Evolutionary conservation across 2,888 invertebrate genomes (phyloP).

Genomic region (Coelogynopora nodosa): DNA sequence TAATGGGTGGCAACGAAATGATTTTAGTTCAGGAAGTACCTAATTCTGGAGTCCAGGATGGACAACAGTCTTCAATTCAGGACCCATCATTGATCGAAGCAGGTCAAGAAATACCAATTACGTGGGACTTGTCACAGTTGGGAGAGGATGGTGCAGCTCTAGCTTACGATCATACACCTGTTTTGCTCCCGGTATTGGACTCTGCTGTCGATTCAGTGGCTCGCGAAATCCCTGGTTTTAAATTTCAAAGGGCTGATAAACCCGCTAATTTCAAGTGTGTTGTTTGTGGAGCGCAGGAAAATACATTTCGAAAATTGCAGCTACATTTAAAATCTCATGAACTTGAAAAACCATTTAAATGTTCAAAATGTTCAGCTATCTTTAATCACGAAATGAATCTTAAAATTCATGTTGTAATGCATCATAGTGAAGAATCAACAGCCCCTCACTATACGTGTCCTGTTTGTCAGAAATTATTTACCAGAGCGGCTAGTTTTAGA

Average conservation of each 20-base stretch:
- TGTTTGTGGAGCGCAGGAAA: not conserved
- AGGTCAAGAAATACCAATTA: not conserved
- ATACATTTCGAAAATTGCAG: not conserved
- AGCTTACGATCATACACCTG: not conserved
- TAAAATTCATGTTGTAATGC: not conserved
- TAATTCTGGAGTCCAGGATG: not conserved
- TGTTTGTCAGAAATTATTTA: not conserved
- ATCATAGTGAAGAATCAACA: not conserved
- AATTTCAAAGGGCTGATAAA: not conserved
- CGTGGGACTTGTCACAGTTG: not conserved
- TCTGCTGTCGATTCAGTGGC: not conserved
- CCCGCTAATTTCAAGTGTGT: not conserved
- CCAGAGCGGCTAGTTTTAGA: not conserved
- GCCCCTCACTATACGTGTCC: not conserved
- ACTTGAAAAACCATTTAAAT: not conserved
- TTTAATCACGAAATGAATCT: slow-evolving; percentile 7
- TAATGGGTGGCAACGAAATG: slow-evolving; percentile 7
- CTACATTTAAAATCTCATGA: not conserved
- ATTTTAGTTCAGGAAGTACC: not conserved
- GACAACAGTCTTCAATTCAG: not conserved
- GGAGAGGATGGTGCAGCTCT: not conserved
- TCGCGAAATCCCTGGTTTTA: not conserved
- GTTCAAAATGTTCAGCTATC: not conserved
- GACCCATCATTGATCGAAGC: not conserved
- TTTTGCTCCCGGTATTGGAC: not conserved